These are phyloP conservation scores for Acropternis orthonyx DNA, from an alignment of 2,797 vertebrate genomes.

Conservation along the genomic window DNA sequence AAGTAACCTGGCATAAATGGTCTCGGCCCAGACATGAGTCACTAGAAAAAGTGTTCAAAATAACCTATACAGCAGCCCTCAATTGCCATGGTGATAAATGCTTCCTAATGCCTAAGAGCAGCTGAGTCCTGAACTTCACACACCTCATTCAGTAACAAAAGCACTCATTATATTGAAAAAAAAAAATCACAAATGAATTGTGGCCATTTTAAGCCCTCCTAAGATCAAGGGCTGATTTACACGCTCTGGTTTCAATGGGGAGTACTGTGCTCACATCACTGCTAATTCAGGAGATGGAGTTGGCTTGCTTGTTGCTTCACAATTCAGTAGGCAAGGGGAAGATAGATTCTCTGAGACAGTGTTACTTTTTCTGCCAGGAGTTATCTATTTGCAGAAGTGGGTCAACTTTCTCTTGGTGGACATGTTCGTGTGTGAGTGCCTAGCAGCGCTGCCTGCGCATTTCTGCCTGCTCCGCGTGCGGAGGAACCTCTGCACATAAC, in stretches of 20 bases:
- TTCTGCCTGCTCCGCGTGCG: neutral
- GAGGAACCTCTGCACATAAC: slow-evolving; percentile 62
- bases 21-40: neutral
- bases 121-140: neutral
- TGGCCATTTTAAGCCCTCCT: slow-evolving; percentile 22
- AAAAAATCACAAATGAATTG: neutral
- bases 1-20: neutral
- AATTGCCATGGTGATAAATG: slow-evolving; percentile 56
- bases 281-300: slow-evolving; percentile 63
- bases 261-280: neutral
- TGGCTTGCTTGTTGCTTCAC: slow-evolving; percentile 71
- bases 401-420: slow-evolving; percentile 73
- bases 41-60: slow-evolving; percentile 24
- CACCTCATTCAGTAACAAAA: slow-evolving; percentile 54
- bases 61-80: slow-evolving; percentile 34
- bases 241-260: slow-evolving; percentile 47
- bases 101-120: slow-evolving; percentile 39
- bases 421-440: slow-evolving; percentile 53
- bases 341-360: slow-evolving; percentile 75
- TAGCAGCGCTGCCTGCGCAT: slow-evolving; percentile 53
- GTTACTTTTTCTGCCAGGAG: slow-evolving; percentile 73
- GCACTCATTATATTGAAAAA: neutral
- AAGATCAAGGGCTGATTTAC: slow-evolving; percentile 39
- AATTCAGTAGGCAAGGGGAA: slow-evolving; percentile 65
- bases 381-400: slow-evolving; percentile 82